Conservation (phyloP, 2,797 vertebrate species). For the Buceros bicornis region DNA sequence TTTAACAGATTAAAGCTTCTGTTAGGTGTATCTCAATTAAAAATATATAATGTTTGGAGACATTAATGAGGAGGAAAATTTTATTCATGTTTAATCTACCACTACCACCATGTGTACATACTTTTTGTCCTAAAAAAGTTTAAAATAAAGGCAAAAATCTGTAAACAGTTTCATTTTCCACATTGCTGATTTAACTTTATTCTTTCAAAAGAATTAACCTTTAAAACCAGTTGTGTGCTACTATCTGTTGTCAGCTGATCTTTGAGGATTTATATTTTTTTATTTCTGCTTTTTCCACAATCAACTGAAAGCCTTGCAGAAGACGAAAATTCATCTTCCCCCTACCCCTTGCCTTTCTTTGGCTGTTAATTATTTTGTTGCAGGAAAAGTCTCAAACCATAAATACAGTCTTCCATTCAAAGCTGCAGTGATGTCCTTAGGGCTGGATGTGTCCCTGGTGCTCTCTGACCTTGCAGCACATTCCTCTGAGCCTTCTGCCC, state of each 20-base stretch:
- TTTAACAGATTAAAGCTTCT: conserved; percentile 15
- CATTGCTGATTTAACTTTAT: not conserved
- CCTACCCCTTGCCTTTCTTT: not conserved
- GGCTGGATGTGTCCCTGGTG: not conserved
- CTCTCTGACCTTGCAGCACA: conserved; percentile 49
- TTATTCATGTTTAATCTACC: not conserved
- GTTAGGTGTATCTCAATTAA: not conserved
- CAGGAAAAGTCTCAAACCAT: not conserved
- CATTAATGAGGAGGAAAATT: not conserved
- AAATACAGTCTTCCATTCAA: not conserved
- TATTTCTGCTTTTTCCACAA: not conserved
- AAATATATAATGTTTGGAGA: not conserved
- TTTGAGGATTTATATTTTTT: not conserved
- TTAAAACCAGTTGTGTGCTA: not conserved
- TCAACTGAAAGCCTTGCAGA: not conserved
- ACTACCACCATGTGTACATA: rapidly evolving
- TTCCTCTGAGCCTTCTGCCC: conserved; percentile 35
- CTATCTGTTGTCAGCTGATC: not conserved
- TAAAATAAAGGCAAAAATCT: not conserved
- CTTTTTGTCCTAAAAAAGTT: not conserved
- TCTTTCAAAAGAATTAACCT: not conserved
- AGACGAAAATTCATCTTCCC: not conserved
- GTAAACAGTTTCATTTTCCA: not conserved
- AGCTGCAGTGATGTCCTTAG: not conserved
- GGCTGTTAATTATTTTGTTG: not conserved